A percentile compares a stretch with the other conserved stretches of the same genome.
Evolutionary conservation across 2,113 vertebrate species (phyloP).

Genomic region (Colossoma macropomum): DNA sequence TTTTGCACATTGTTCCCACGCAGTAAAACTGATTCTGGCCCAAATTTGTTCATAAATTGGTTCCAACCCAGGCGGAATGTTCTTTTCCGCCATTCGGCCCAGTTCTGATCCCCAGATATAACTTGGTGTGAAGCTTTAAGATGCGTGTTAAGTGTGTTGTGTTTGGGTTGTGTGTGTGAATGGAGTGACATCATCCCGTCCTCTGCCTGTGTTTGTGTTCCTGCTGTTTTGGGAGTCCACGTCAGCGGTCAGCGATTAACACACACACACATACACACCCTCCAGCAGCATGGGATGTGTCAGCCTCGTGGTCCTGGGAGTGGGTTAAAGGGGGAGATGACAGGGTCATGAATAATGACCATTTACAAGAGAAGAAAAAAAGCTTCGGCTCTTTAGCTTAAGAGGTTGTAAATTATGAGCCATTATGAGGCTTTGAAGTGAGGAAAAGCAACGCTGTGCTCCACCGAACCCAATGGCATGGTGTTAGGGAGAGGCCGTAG

Average conservation of each 20-base stretch:
- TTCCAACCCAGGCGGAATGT: not conserved
- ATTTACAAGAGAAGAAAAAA: conserved; percentile 55
- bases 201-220: not conserved
- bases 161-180: conserved; percentile 6
- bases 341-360: conserved; percentile 64
- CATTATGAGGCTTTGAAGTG: conserved; percentile 55
- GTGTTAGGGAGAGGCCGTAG: conserved; percentile 5
- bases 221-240: not conserved
- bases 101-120: not conserved
- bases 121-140: not conserved
- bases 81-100: not conserved
- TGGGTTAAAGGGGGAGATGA: conserved; percentile 53
- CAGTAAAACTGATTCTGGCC: too few relatives aligned
- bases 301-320: conserved; percentile 45
- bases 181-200: conserved; percentile 18
- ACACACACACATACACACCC: conserved; percentile 16
- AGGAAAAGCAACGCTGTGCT: conserved; percentile 37
- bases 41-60: too few relatives aligned
- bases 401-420: conserved; percentile 61
- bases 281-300: conserved; percentile 34
- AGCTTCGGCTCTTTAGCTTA: conserved; percentile 49
- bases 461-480: conserved; percentile 14
- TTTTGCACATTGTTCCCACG: too few relatives aligned
- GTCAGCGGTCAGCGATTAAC: conserved; percentile 11
- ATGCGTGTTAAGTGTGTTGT: not conserved